Percentiles rank a stretch among this genome's conserved stretches.
These are phyloP conservation scores for Hycleus phaleratus DNA, from an alignment of 1,140 invertebrate species.

Conservation along the genomic window DNA sequence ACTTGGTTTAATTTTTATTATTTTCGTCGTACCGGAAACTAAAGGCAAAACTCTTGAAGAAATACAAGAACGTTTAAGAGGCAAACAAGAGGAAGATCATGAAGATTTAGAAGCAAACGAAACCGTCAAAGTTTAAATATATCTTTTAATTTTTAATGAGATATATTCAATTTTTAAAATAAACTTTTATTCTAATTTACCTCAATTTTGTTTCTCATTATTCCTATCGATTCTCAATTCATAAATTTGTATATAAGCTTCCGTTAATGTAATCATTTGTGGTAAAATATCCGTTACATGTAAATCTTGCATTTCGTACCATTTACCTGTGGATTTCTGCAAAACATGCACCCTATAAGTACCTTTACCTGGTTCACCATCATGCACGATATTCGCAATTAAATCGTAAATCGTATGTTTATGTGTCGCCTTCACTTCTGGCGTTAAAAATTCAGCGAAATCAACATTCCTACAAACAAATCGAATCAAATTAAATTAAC, in stretches of 20 bases:
- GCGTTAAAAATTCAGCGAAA: conserved; percentile 90
- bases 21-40: conserved; percentile 66
- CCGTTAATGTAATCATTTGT: conserved; percentile 98
- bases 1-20: conserved; percentile 54
- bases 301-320: conserved; percentile 97
- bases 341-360: conserved; percentile 94
- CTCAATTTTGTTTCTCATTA: too few species aligned
- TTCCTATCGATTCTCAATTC: conserved; percentile 42
- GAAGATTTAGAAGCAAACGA: too few species aligned
- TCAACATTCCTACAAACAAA: conserved; percentile 66
- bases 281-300: conserved; percentile 97
- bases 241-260: conserved; percentile 93
- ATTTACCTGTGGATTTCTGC: conserved; percentile 82
- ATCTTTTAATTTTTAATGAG: too few species aligned
- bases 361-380: conserved; percentile 89
- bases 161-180: too few species aligned
- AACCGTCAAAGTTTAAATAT: too few species aligned
- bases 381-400: conserved; percentile 97
- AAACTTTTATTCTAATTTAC: too few species aligned
- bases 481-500: conserved; percentile 18
- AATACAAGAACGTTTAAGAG: conserved; percentile 31
- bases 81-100: conserved; percentile 3
- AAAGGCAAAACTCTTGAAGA: conserved; percentile 67
- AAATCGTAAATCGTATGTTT: conserved; percentile 87
- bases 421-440: conserved; percentile 72